Percentiles rank a stretch among this genome's conserved stretches.
Conservation (phyloP, 1,140 invertebrate genomes). For the Ylistrum balloti region DNA sequence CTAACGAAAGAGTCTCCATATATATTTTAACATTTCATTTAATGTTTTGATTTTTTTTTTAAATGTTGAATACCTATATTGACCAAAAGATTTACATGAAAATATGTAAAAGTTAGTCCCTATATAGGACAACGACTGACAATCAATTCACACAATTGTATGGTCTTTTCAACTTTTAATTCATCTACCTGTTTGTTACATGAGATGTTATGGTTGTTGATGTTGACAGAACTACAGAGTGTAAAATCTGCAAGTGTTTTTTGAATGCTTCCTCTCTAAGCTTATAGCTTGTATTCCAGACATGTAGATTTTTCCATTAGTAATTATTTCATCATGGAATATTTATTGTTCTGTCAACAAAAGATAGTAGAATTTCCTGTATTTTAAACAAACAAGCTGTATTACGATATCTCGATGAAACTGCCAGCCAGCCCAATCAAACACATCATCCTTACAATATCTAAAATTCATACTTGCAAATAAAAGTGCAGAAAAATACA, state of each 20-base stretch:
- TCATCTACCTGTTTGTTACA: too few relatives aligned
- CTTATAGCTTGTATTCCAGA: not conserved
- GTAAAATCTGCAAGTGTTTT: not conserved
- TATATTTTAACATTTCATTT: too few relatives aligned
- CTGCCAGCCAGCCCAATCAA: not conserved
- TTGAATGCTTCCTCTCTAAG: not conserved
- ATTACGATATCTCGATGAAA: not conserved
- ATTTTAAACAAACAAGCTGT: not conserved
- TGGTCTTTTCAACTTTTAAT: too few relatives aligned
- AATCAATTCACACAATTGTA: too few relatives aligned
- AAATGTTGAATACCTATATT: too few relatives aligned
- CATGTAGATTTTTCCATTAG: conserved; percentile 27
- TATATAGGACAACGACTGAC: too few relatives aligned
- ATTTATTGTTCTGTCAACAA: conserved; percentile 40
- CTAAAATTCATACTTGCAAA: conserved; percentile 30
- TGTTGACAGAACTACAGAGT: too few relatives aligned
- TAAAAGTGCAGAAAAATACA: conserved; percentile 35
- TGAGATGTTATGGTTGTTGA: too few relatives aligned
- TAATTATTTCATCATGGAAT: not conserved
- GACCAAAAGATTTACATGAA: too few relatives aligned
- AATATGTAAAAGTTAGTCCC: too few relatives aligned
- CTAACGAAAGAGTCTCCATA: not conserved
- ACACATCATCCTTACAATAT: not conserved
- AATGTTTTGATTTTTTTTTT: too few relatives aligned
- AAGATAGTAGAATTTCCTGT: not conserved